Evolutionary conservation across 1,140 invertebrate genomes (phyloP), one percentile per base, ranked within the genome.

Genomic region (Ceratitis capitata): DNA sequence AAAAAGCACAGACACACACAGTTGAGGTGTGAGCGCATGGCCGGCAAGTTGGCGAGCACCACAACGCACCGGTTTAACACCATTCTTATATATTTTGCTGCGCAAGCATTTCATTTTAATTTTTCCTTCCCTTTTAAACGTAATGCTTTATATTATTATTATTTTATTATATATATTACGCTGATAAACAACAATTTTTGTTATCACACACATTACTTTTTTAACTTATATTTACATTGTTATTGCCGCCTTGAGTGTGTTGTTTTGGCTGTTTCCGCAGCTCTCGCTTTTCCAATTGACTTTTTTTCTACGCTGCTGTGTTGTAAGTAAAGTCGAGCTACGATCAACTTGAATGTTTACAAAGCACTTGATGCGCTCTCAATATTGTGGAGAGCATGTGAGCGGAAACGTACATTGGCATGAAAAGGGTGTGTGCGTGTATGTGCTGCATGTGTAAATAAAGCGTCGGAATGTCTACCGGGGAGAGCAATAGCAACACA

Each of bases 391-490:
- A n/a, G 39, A 23, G 64, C 3, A 3, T 10, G 26, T 64, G 7
- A 32, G 64, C 32, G 64, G n/a, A 35, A 69, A 9, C n/a, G n/a
- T n/a, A n/a, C n/a, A n/a, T n/a, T n/a, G n/a, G n/a, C n/a, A n/a
- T n/a, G n/a, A n/a, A n/a, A n/a, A n/a, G n/a, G n/a, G n/a, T n/a
- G n/a, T n/a, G n/a, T n/a, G n/a, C n/a, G n/a, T n/a, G n/a, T 19
- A n/a, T 69, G 35, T 64, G n/a, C 12, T 23, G 3, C 9, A 7
- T 69, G 64, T 69, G 64, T 69, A 69, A 69, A 69, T 69, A 69
- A 35, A 69, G 64, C 64, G 64, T 69, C 64, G 32, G 14, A 42
- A 39, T n/a, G 64, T 69, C 64, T 69, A 35, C 64, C n/a, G n/a
- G n/a, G n/a, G 64, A 69, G 64, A 69, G 64, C 32, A 32, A 39